phyloP scores from a whole-genome alignment of 1,140 invertebrate genomes.

The Sycobia sp. region DNA sequence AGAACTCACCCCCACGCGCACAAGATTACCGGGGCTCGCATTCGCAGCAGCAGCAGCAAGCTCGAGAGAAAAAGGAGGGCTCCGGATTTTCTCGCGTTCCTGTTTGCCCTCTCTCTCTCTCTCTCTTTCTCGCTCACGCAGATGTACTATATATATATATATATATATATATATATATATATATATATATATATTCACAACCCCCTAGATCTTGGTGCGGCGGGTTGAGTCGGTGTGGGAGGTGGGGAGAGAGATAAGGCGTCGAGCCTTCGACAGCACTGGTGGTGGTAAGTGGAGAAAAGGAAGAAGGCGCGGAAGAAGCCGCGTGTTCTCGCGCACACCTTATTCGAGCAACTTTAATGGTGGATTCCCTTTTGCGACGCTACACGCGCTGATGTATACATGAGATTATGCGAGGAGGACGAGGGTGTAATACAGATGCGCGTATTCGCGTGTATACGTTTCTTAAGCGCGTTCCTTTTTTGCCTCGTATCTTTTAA shows the following conservation, averaged over 20 bases:
- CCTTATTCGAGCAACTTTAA: conserved; percentile 29
- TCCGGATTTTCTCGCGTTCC: conserved; percentile 29
- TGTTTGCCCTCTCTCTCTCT: too few relatives aligned
- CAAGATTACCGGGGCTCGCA: neutral
- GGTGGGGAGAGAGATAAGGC: neutral
- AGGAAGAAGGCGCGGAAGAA: conserved; percentile 3
- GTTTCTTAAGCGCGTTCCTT: neutral
- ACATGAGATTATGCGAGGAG: conserved; percentile 11
- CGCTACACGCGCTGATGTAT: too few relatives aligned
- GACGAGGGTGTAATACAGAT: neutral
- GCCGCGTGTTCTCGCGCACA: conserved; percentile 5
- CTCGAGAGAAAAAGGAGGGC: conserved; percentile 25
- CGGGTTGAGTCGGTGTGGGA: neutral
- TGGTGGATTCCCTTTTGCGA: conserved; percentile 26
- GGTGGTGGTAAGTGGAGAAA: conserved; percentile 34
- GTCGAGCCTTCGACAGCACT: conserved; percentile 23
- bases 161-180: too few relatives aligned
- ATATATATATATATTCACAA: too few relatives aligned
- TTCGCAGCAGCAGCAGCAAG: conserved; percentile 33
- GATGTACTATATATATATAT: too few relatives aligned
- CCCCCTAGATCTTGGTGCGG: too few relatives aligned
- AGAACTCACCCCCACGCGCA: too few relatives aligned
- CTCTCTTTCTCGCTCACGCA: too few relatives aligned
- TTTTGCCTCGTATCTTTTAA: neutral
- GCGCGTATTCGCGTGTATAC: neutral